phyloP scores from a whole-genome alignment of 2,888 invertebrate genomes.

The Crocallis elinguaria region DNA sequence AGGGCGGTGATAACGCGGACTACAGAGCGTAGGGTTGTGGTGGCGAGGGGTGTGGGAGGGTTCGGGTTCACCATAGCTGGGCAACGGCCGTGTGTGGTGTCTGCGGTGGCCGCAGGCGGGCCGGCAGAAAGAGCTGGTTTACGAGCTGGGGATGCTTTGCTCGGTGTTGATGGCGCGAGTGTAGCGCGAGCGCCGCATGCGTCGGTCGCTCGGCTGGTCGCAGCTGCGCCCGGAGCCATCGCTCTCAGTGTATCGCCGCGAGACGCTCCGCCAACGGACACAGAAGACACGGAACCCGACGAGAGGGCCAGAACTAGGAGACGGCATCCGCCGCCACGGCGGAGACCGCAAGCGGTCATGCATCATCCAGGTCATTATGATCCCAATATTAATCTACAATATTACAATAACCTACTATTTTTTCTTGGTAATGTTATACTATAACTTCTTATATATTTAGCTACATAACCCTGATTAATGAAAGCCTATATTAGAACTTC shows the following conservation, averaged over 20 bases:
- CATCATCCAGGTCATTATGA: conserved; percentile 81
- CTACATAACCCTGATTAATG: too few relatives aligned
- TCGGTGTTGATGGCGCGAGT: conserved; percentile 95
- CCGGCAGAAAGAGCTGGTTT: conserved; percentile 96
- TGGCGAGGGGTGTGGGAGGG: conserved; percentile 93
- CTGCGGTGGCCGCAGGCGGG: conserved; percentile 93
- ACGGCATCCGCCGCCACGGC: conserved; percentile 72
- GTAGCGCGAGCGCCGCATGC: conserved; percentile 97
- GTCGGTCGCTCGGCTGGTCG: conserved; percentile 96
- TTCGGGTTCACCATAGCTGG: conserved; percentile 99
- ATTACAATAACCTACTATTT: too few relatives aligned
- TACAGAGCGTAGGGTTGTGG: conserved; percentile 92
- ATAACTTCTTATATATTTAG: neutral
- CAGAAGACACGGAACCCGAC: conserved; percentile 78
- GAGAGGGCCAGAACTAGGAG: conserved; percentile 71
- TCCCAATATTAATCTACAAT: too few relatives aligned
- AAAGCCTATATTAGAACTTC: too few relatives aligned
- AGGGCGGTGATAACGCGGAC: conserved; percentile 68
- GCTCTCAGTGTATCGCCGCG: conserved; percentile 91
- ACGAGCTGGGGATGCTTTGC: conserved; percentile 95
- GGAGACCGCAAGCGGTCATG: conserved; percentile 67
- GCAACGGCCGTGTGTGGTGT: conserved; percentile 97
- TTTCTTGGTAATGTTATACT: too few relatives aligned
- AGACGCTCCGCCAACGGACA: conserved; percentile 76
- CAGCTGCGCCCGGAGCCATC: conserved; percentile 92